Percentiles rank a stretch among this genome's conserved stretches.
These are phyloP conservation scores for Laothoe populi DNA, from an alignment of 2,888 invertebrate species.

Conservation along the genomic window DNA sequence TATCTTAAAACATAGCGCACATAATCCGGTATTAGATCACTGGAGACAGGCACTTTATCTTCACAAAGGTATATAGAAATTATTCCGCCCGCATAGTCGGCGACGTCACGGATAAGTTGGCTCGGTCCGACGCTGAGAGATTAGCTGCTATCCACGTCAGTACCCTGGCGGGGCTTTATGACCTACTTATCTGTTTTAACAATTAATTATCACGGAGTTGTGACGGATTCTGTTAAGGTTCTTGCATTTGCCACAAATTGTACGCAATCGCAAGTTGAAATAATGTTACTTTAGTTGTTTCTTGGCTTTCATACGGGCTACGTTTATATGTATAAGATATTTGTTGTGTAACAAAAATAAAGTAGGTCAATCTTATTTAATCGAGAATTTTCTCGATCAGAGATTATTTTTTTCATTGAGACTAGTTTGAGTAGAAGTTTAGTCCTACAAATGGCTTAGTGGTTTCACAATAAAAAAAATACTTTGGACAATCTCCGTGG, in stretches of 20 bases:
- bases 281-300: background rate
- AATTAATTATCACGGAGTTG: slow-evolving; percentile 33
- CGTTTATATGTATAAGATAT: too few species aligned
- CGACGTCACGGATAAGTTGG: slow-evolving; percentile 56
- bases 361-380: too few species aligned
- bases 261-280: background rate
- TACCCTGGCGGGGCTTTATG: slow-evolving; percentile 30
- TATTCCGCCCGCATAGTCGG: slow-evolving; percentile 61
- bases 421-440: too few species aligned
- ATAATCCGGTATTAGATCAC: slow-evolving; percentile 21
- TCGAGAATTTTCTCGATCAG: too few species aligned
- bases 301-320: too few species aligned
- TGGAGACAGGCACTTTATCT: slow-evolving; percentile 41
- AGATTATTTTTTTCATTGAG: too few species aligned
- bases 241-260: background rate
- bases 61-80: slow-evolving; percentile 50
- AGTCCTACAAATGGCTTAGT: too few species aligned
- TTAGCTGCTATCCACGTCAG: slow-evolving; percentile 37
- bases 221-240: background rate
- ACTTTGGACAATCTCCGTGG: too few species aligned
- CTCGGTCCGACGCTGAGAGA: slow-evolving; percentile 43
- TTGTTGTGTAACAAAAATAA: too few species aligned
- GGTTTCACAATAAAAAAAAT: too few species aligned
- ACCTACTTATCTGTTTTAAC: slow-evolving; percentile 35
- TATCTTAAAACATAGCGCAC: slow-evolving; percentile 2